Evolutionary conservation across 2,888 invertebrate species (phyloP), one percentile per base, ranked within the genome.

Genomic region (Hydriomena furcata): DNA sequence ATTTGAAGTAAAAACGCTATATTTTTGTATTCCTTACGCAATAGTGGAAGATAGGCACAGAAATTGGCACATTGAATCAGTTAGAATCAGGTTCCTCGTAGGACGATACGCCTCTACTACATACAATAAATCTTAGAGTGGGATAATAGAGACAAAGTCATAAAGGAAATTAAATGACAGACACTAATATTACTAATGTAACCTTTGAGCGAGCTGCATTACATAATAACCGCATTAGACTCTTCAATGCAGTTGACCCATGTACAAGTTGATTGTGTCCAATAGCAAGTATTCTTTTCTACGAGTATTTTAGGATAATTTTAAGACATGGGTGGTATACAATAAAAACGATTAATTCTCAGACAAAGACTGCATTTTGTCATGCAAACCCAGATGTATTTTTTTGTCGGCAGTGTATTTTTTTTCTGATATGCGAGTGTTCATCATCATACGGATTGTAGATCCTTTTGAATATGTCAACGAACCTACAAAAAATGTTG

Each of bases 271-370:
- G 61, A 74, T 72, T 71, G 72, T 58, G 49, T 63, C 71, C 66
- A 66, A 72, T 73, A 69, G 63, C 49, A 55, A 64, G 59, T 61
- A 55, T n/a, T 66, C 68, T 69, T 73, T 76, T 76, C 61, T 76
- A 77, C 75, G 65, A 49, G 44, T 71, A 72, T 68, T 77, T 71
- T 52, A 62, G 40, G 30, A 45, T 35, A 42, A 41, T 35, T 51
- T 54, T 52, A 60, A 65, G 61, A 67, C 60, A 61, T 59, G 50
- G 38, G 55, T 40, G 42, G 40, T 53, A 53, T 48, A 63, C 55
- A 62, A 65, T 68, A 61, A 72, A 68, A 60, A 52, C 63, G 46
- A 46, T 60, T 58, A 62, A 52, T 44, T 37, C 7, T 55, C 43
- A 52, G 31, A 24, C 47, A 58, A 59, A 32, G 47, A 52, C 41